Evolutionary conservation across 2,888 invertebrate genomes (phyloP).

Genomic region (Patella depressa): DNA sequence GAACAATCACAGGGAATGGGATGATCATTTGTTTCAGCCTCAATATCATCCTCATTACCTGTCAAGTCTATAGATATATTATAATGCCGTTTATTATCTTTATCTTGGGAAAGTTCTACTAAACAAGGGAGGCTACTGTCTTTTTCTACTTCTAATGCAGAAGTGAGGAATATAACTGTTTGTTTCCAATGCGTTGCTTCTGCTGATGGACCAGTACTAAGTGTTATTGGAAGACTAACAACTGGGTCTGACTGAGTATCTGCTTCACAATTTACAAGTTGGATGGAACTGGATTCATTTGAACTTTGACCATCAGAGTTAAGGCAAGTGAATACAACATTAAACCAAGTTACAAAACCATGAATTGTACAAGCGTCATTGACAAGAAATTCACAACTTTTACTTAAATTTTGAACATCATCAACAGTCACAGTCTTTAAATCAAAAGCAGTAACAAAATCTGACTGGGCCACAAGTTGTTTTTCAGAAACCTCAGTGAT

Average conservation of each 20-base stretch:
- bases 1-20: conserved; percentile 62
- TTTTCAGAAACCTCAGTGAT: conserved; percentile 49
- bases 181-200: conserved; percentile 95
- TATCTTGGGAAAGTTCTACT: conserved; percentile 53
- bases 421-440: conserved; percentile 54
- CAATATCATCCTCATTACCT: conserved; percentile 38
- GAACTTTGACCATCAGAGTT: neutral
- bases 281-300: neutral
- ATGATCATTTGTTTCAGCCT: conserved; percentile 47
- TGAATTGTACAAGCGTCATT: conserved; percentile 50
- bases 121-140: conserved; percentile 72
- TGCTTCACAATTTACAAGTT: neutral
- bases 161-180: conserved; percentile 87
- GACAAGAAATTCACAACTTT: conserved; percentile 53
- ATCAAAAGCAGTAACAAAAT: conserved; percentile 56
- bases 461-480: conserved; percentile 54
- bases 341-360: conserved; percentile 70
- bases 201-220: conserved; percentile 85
- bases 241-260: neutral
- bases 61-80: conserved; percentile 58
- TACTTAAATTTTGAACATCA: conserved; percentile 51
- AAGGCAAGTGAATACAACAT: conserved; percentile 55
- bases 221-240: conserved; percentile 73
- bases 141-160: conserved; percentile 80
- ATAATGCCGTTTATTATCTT: conserved; percentile 53